These are phyloP conservation scores for Drosophila subquinaria DNA, from an alignment of 2,888 invertebrate genomes.

Conservation along the genomic window DNA sequence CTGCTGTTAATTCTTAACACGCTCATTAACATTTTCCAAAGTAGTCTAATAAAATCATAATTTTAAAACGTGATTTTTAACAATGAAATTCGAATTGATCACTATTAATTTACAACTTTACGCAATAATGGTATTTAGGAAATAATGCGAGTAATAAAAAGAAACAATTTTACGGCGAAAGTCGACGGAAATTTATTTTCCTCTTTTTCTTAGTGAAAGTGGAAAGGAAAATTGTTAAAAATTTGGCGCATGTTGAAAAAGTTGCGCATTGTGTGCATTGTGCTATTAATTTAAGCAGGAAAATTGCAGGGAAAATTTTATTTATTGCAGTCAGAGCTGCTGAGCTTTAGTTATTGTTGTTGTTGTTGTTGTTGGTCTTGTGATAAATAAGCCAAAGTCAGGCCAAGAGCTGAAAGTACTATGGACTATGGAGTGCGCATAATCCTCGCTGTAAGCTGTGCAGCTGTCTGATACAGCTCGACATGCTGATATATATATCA, in stretches of 20 bases:
- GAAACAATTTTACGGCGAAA: background rate
- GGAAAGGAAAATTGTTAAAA: conserved; percentile 4
- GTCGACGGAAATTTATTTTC: conserved; percentile 3
- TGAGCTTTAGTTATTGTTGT: background rate
- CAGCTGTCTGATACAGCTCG: conserved; percentile 6
- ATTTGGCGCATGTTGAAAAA: conserved; percentile 18
- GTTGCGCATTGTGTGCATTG: conserved; percentile 22
- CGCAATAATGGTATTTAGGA: background rate
- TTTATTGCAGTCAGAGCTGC: conserved; percentile 26
- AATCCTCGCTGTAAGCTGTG: conserved; percentile 45
- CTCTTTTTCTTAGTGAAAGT: background rate
- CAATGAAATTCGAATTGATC: background rate
- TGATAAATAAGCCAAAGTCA: conserved; percentile 25
- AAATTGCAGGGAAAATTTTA: conserved; percentile 32
- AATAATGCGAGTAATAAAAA: background rate
- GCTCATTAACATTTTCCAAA: background rate
- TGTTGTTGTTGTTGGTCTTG: conserved; percentile 17
- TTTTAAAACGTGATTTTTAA: no score
- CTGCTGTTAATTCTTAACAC: background rate
- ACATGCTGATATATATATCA: conserved; percentile 12
- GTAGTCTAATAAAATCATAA: no score
- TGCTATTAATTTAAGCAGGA: conserved; percentile 25
- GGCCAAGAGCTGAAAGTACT: background rate
- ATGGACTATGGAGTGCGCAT: conserved; percentile 13
- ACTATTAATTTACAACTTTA: background rate